phyloP scores from a whole-genome alignment of 2,888 invertebrate genomes.

The Drosophila macrothrix region DNA sequence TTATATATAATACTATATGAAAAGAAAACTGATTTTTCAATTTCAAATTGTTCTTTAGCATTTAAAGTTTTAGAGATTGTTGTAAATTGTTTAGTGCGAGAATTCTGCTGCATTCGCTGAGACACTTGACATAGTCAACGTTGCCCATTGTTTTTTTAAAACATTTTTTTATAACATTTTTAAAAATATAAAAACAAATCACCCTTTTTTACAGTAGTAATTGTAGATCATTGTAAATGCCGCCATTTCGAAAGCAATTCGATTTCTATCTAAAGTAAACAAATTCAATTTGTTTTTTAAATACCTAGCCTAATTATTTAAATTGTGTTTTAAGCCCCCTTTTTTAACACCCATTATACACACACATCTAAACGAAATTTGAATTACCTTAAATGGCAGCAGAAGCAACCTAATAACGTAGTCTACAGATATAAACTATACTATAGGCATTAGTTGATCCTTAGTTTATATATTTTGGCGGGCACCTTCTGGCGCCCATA shows the following conservation, averaged over 20 bases:
- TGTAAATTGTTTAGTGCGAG: slow-evolving; percentile 55
- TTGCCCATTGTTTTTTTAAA: slow-evolving; percentile 33
- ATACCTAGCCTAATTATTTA: slow-evolving; percentile 71
- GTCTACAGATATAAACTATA: slow-evolving; percentile 43
- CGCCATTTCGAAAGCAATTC: slow-evolving; percentile 42
- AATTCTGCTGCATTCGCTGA: slow-evolving; percentile 53
- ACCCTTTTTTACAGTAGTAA: slow-evolving; percentile 22
- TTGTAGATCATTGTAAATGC: slow-evolving; percentile 52
- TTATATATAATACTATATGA: slow-evolving; percentile 35
- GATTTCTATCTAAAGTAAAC: slow-evolving; percentile 37
- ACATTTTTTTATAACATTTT: slow-evolving; percentile 13
- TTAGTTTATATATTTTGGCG: slow-evolving; percentile 56
- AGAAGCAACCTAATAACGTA: slow-evolving; percentile 54
- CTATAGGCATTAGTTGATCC: slow-evolving; percentile 61
- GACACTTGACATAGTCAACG: slow-evolving; percentile 67
- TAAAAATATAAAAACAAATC: slow-evolving; percentile 1
- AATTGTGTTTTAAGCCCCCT: slow-evolving; percentile 39
- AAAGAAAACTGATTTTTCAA: slow-evolving; percentile 43
- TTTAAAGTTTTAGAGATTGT: slow-evolving; percentile 71
- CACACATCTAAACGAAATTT: slow-evolving; percentile 42
- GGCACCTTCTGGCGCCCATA: slow-evolving; percentile 13
- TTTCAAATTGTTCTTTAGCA: slow-evolving; percentile 74
- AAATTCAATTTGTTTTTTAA: slow-evolving; percentile 74
- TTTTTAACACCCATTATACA: slow-evolving; percentile 1
- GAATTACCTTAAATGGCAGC: slow-evolving; percentile 60